A percentile compares a stretch with the other conserved stretches of the same genome.
These are phyloP conservation scores for Pangasianodon gigas DNA, from an alignment of 2,113 vertebrate species.

Conservation along the genomic window DNA sequence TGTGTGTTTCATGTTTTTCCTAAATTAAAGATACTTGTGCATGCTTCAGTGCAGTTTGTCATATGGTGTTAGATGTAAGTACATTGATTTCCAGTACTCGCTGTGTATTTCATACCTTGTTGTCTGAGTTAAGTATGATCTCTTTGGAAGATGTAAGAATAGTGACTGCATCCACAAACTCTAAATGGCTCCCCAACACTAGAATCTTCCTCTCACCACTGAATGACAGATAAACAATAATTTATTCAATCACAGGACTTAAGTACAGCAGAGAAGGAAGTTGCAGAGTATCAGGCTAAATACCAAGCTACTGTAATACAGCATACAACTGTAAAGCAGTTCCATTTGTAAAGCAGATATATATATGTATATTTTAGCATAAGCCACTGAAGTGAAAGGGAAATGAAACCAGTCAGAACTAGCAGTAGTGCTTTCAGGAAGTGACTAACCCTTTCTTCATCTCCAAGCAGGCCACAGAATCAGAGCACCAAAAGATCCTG, in stretches of 20 bases:
- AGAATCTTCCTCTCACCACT: constrained; percentile 84
- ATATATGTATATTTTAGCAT: too few species aligned
- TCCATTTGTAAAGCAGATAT: too few species aligned
- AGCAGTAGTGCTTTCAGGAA: background rate
- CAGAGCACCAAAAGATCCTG: background rate
- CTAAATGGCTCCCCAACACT: constrained; percentile 76
- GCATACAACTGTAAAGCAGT: background rate
- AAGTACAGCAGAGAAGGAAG: background rate
- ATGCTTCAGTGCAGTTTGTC: background rate
- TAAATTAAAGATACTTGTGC: background rate
- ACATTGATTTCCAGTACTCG: background rate
- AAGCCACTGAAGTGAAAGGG: background rate
- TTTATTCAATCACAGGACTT: background rate
- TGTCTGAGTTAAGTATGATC: background rate
- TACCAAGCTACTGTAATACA: background rate
- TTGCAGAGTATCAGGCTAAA: background rate
- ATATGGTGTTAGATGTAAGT: background rate
- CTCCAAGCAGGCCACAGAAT: background rate
- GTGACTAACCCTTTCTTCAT: constrained; percentile 1
- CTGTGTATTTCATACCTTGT: constrained; percentile 10
- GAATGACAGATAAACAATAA: constrained; percentile 48
- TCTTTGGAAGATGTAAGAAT: constrained; percentile 20
- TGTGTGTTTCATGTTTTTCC: background rate
- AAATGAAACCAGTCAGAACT: background rate
- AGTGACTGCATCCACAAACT: constrained; percentile 74